Base-by-base conservation (phyloP, 2,888 invertebrate species). In the Lithophane semibrunnea region DNA sequence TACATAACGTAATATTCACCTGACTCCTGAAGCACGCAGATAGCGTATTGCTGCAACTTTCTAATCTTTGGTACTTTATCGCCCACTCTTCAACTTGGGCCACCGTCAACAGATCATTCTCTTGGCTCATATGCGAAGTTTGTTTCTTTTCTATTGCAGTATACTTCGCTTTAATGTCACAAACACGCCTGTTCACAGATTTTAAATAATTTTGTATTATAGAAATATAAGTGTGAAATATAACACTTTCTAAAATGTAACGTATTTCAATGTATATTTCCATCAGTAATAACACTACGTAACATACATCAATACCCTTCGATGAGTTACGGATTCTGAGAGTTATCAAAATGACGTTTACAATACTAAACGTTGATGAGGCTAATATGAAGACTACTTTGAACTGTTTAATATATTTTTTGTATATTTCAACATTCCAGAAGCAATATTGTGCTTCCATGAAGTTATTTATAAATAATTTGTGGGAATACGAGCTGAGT, bases 181-280 rank as follows among this genome's bases (percentile, higher is more conserved):
- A 67, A 29, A 37, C 3, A 37, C 37, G 37, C 37, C 2, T 18
- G 10, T 49, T 76, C 56, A 76, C 29, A 8, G 67, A 67, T 29
- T 67, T 77, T 16, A 76, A 42, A 21, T 67, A 77, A 76, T 58
- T 10, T n/a, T 49, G 18, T 49, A 77, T 16, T 42, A 67, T 29
- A 18, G 78, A 67, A 29, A 76, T 67, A 3, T 76, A 76, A 18
- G 67, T 77, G 13, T 29, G 49, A 4, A 76, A n/a, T 8, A 76
- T 44, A 49, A 76, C 42, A 29, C 16, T 67, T 49, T 76, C 77
- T 58, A 76, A 58, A 10, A 76, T 67, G n/a, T 58, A 77, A n/a
- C 76, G 76, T 42, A 76, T 49, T 77, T 76, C 77, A n/a, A 77
- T 49, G 18, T 58, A 77, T 0, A 77, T n/a, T 67, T 76, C 77